Base-by-base conservation (phyloP, 2,113 vertebrate species). In the Macquaria australasica region DNA sequence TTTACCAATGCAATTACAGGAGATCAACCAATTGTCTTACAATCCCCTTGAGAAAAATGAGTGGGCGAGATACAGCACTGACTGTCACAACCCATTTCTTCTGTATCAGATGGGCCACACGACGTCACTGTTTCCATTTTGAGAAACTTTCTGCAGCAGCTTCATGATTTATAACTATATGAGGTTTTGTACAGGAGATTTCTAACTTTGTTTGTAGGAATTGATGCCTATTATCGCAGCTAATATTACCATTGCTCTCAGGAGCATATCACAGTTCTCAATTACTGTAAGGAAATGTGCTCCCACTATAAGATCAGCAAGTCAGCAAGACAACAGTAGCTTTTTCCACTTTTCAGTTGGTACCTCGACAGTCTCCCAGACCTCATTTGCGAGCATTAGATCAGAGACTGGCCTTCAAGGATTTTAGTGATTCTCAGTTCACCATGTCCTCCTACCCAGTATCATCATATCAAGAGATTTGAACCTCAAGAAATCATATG, bases 401-500 rank as follows among this genome's bases (percentile, higher is more conserved):
- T 23, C 21, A 53, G 41, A 82, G 11, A 67, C 15, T 70, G 16
- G 15, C 28, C 56, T 63, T 50, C 15, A 14, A 16, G 31, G 43
- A 62, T 51, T 39, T 39, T 21, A 83, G 56, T 23, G 18, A 55
- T 56, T 48, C 53, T 70, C 45, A 81, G 5, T 14, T 63, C 25
- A 43, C 23, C 55, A 37, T 63, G 25, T 31, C 71, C 10, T 56
- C 12, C 45, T 6, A 50, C 11, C 14, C 14, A 59, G 37, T 8
- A 9, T 5, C 3, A 60, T 16, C 63, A 39, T 51, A 41, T 66
- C 3, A 14, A 39, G 11, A 21, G n/a, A 70, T 41, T 45, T 37
- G 55, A 64, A 68, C 21, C 25, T 62, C 11, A 10, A 55, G n/a
- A 20, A 41, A 31, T 78, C 41, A 55, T 50, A 56, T 88, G 55